A percentile compares a stretch with the other conserved stretches of the same genome.
phyloP scores from a whole-genome alignment of 2,797 vertebrate genomes.

The Rhincodon typus region DNA sequence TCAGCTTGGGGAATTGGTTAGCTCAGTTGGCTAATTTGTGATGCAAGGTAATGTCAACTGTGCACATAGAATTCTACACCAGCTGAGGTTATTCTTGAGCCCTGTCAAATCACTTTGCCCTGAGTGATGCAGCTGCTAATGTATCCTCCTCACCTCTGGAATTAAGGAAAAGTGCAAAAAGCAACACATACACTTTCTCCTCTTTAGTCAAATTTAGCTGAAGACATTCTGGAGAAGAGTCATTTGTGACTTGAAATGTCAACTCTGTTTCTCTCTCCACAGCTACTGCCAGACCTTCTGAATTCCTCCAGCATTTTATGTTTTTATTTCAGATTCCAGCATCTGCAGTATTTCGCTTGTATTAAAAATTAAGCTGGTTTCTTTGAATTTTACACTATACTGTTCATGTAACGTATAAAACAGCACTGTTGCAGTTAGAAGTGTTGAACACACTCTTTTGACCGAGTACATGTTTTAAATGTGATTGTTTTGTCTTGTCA shows the following conservation, averaged over 20 bases:
- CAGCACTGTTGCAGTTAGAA: background rate
- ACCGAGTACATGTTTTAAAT: background rate
- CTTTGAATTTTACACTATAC: background rate
- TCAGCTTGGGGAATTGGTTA: background rate
- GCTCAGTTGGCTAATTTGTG: background rate
- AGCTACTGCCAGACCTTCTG: too few relatives aligned
- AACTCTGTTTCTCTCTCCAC: too few relatives aligned
- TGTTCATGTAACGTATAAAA: background rate
- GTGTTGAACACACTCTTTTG: background rate
- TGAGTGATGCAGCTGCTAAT: background rate
- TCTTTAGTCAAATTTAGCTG: too few relatives aligned
- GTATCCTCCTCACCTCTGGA: background rate
- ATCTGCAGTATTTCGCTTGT: background rate
- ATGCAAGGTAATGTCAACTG: background rate
- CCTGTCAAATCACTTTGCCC: background rate
- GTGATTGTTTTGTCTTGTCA: background rate
- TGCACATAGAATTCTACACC: background rate
- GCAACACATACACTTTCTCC: too few relatives aligned
- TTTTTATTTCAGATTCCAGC: too few relatives aligned
- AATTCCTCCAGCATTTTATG: too few relatives aligned
- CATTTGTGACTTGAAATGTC: too few relatives aligned
- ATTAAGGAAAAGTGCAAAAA: too few relatives aligned
- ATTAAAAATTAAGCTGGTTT: background rate
- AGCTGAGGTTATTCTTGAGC: background rate
- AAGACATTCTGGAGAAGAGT: too few relatives aligned